These are phyloP conservation scores for Sebastes hubbsi DNA, from an alignment of 2,797 vertebrate genomes.

Conservation along the genomic window DNA sequence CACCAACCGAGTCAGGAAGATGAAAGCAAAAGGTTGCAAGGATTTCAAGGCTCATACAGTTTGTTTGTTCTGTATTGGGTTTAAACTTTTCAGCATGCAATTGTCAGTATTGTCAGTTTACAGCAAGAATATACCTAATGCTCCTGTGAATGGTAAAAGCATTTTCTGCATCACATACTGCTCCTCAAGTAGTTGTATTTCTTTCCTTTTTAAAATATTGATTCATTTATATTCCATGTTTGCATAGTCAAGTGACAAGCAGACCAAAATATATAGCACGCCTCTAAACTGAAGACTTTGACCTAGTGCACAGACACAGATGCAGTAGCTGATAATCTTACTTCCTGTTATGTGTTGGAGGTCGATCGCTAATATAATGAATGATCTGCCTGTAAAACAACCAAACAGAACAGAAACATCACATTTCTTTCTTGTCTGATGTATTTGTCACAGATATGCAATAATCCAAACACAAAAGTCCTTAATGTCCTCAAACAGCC, in stretches of 20 bases:
- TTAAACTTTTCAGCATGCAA: neutral
- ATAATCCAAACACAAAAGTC: neutral
- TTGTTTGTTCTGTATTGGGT: slow-evolving; percentile 7
- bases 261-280: neutral
- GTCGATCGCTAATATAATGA: neutral
- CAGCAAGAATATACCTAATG: neutral
- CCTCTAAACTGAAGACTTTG: slow-evolving; percentile 21
- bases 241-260: neutral
- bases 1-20: neutral
- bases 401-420: neutral
- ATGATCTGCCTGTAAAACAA: neutral
- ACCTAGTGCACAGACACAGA: neutral
- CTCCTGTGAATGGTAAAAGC: neutral
- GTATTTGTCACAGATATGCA: neutral
- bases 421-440: neutral
- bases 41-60: slow-evolving; percentile 5
- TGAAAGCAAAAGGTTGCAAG: slow-evolving; percentile 19
- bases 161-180: neutral
- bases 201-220: neutral
- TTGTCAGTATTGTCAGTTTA: neutral
- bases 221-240: neutral
- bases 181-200: neutral
- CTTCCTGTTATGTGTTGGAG: slow-evolving; percentile 1
- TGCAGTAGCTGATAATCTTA: neutral
- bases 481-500: neutral